Base-by-base conservation (phyloP, 2,888 invertebrate species). In the Noctua pronuba region DNA sequence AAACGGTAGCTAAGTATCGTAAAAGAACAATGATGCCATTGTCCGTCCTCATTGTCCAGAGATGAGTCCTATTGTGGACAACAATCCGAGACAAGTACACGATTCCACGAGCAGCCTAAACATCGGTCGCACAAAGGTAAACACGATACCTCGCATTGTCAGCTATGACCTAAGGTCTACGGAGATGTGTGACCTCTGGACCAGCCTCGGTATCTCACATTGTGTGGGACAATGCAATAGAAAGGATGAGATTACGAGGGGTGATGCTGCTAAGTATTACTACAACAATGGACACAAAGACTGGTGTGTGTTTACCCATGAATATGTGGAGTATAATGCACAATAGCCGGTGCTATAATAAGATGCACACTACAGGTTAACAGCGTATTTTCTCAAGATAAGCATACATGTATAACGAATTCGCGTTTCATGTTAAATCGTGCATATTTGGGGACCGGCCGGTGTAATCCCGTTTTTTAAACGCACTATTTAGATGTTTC, bases 281-380 rank as follows among this genome's bases (percentile, higher is more conserved):
- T 87, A 88, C 88, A 92, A 96, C 96, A 96, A 96, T 95, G 90
- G 92, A 90, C 88, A 96, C 94, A 96, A 96, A 95, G 94, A 90
- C 88, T 89, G 94, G 94, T 96, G 96, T 96, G 94, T 96, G 96
- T 96, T 96, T 96, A 96, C 96, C 95, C 95, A 96, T 96, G 96
- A 96, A 96, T 95, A 95, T 95, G 93, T 93, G 93, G 92, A 94
- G 90, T 91, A 94, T 94, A 94, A 94, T 93, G 89, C 91, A 96
- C 95, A 96, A 96, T 95, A 88, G 94, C 91, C 92, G 91, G 92
- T 92, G 93, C 93, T 94, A 92, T 96, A 96, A 96, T 96, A 93
- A 92, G 93, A 92, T 91, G 92, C 92, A 72, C 31, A 92, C 93
- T 95, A 95, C 96, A 96, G 96, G 96, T 96, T 95, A 95, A 95